These are phyloP conservation scores for Malthinus flaveolus DNA, from an alignment of 2,888 invertebrate species.

Conservation along the genomic window DNA sequence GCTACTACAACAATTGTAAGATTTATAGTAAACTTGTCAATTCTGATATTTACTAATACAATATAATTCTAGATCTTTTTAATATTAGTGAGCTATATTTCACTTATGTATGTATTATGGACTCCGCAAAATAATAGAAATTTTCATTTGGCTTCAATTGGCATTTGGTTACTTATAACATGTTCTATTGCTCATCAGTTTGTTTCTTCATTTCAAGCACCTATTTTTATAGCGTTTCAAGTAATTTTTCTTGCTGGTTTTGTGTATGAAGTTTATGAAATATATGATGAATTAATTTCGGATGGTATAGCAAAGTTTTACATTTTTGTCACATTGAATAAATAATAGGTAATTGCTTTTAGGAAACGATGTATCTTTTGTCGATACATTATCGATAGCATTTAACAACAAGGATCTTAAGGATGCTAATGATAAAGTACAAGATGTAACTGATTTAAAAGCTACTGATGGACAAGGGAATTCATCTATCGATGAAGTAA, in stretches of 20 bases:
- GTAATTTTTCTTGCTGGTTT: conserved; percentile 69
- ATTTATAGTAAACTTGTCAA: too few relatives aligned
- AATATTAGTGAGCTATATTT: conserved; percentile 69
- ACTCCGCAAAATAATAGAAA: conserved; percentile 67
- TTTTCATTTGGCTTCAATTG: conserved; percentile 70
- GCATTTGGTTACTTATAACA: conserved; percentile 76
- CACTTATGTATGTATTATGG: conserved; percentile 76
- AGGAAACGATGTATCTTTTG: conserved; percentile 7
- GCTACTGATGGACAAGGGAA: neutral
- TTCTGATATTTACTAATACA: neutral
- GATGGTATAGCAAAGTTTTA: conserved; percentile 48
- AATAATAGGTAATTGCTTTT: neutral
- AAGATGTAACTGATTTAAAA: neutral
- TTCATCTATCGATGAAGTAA: neutral
- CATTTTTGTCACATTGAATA: neutral
- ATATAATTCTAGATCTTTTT: conserved; percentile 64
- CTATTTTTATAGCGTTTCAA: conserved; percentile 71
- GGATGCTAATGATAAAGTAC: neutral
- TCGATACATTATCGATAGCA: conserved; percentile 4
- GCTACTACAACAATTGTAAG: conserved; percentile 49
- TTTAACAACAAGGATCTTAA: neutral
- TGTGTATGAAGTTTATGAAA: conserved; percentile 62
- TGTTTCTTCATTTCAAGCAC: conserved; percentile 71
- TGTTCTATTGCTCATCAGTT: conserved; percentile 76
- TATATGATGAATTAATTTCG: conserved; percentile 58